Conservation (phyloP, 2,797 vertebrate species). For the Propithecus deckenii region DNA sequence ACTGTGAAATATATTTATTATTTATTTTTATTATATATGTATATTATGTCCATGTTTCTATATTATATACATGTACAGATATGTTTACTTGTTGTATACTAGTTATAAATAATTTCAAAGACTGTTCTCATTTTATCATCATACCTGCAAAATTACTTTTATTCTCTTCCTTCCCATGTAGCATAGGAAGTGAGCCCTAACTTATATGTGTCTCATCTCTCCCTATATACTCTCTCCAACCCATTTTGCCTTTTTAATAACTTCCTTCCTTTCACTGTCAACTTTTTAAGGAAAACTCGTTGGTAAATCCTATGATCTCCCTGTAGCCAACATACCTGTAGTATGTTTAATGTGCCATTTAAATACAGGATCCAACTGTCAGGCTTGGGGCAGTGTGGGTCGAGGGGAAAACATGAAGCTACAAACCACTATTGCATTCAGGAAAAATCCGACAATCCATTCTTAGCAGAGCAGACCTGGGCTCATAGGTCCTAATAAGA, state of each 20-base stretch:
- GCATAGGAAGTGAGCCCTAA: background rate
- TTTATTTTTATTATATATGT: background rate
- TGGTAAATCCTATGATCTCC: background rate
- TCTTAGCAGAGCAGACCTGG: background rate
- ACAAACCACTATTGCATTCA: background rate
- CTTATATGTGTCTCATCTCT: fast-evolving
- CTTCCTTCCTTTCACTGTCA: background rate
- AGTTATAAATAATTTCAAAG: background rate
- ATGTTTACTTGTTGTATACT: background rate
- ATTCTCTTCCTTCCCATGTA: background rate
- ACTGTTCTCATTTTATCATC: background rate
- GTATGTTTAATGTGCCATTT: background rate
- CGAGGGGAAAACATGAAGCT: background rate
- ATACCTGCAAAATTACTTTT: background rate
- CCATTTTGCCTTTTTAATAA: too few relatives aligned
- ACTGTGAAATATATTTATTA: background rate
- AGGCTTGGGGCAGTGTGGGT: background rate
- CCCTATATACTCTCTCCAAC: background rate
- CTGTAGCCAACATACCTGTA: background rate
- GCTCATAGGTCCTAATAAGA: background rate
- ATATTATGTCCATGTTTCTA: background rate
- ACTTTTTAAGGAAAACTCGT: background rate
- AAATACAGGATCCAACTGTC: background rate
- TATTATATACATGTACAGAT: background rate
- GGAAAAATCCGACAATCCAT: too few relatives aligned